Evolutionary conservation across 2,113 vertebrate genomes (phyloP).

Genomic region (Aptenodytes forsteri): DNA sequence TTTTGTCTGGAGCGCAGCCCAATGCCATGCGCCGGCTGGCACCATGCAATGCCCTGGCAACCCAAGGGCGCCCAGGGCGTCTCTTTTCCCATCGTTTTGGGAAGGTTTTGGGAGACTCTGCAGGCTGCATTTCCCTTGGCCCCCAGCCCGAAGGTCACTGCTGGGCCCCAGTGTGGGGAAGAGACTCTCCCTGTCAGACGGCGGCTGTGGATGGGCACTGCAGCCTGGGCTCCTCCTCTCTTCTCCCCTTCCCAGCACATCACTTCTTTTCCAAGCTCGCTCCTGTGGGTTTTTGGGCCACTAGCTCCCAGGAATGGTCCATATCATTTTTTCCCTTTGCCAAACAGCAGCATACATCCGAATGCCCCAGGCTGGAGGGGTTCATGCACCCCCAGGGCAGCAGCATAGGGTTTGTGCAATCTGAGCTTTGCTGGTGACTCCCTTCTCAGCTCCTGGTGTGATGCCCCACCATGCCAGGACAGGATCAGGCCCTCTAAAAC

Average conservation of each 20-base stretch:
- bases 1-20: background rate
- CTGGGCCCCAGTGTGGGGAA: background rate
- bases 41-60: background rate
- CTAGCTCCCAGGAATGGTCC: background rate
- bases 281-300: background rate
- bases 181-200: background rate
- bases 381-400: background rate
- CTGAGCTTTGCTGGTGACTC: background rate
- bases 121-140: background rate
- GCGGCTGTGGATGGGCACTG: accelerated
- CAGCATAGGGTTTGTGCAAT: background rate
- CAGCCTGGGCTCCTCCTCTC: background rate
- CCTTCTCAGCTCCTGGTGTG: background rate
- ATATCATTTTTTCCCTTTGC: background rate
- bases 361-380: background rate
- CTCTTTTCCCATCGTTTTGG: background rate
- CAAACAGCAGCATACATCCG: accelerated
- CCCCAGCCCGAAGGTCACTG: background rate
- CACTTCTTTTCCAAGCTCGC: background rate
- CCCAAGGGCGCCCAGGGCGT: background rate
- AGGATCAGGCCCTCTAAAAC: background rate
- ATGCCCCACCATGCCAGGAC: background rate
- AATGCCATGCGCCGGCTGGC: background rate
- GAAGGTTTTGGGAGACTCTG: background rate
- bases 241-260: background rate